phyloP scores from a whole-genome alignment of 2,888 invertebrate genomes.

The Nycteola revayana region DNA sequence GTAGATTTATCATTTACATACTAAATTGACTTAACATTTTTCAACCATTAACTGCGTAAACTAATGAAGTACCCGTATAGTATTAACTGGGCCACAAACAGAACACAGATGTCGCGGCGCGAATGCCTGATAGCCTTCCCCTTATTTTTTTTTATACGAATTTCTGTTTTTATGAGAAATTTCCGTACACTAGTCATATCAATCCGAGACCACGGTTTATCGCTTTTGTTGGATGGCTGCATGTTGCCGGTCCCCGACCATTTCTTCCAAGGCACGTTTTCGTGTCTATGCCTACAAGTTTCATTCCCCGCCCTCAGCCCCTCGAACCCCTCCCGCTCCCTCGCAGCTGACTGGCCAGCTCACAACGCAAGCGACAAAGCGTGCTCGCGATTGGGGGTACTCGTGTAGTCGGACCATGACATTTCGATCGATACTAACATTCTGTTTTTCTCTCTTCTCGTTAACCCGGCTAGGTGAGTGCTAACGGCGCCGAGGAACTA shows the following conservation, averaged over 20 bases:
- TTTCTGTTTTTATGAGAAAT: slow-evolving; percentile 56
- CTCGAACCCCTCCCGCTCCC: slow-evolving; percentile 11
- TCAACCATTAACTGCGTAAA: slow-evolving; percentile 81
- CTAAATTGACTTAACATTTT: slow-evolving; percentile 80
- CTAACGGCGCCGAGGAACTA: slow-evolving; percentile 85
- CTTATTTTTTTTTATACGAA: slow-evolving; percentile 51
- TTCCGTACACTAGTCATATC: slow-evolving; percentile 69
- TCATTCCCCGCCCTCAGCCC: neutral
- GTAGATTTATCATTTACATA: slow-evolving; percentile 80
- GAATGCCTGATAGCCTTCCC: slow-evolving; percentile 82
- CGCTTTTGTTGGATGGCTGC: slow-evolving; percentile 70
- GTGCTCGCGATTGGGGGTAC: slow-evolving; percentile 61
- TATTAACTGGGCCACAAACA: slow-evolving; percentile 74
- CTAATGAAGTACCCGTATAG: slow-evolving; percentile 75
- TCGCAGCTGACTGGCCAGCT: slow-evolving; percentile 37
- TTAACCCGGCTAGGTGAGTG: slow-evolving; percentile 91
- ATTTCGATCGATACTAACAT: slow-evolving; percentile 85
- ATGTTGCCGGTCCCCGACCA: slow-evolving; percentile 56
- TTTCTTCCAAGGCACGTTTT: slow-evolving; percentile 25
- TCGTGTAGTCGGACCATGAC: slow-evolving; percentile 76
- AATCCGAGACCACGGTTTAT: slow-evolving; percentile 71
- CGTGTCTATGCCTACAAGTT: too few species aligned
- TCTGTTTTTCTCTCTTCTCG: slow-evolving; percentile 87
- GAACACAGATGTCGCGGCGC: slow-evolving; percentile 70
- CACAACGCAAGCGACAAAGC: slow-evolving; percentile 52